phyloP scores from a whole-genome alignment of 1,140 invertebrate genomes.

The Achroia grisella region DNA sequence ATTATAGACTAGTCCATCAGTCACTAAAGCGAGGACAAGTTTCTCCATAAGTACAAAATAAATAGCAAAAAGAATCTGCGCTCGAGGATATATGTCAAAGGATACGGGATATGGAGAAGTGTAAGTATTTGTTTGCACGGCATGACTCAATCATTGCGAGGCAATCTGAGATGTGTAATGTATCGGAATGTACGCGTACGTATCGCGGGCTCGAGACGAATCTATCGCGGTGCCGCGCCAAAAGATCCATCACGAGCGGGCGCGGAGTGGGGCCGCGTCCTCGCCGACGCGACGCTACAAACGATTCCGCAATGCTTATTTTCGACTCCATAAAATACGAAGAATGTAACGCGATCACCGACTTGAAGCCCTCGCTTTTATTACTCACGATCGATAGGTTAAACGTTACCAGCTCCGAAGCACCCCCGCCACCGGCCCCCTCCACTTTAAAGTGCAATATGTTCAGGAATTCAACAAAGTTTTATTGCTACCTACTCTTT shows the following conservation, averaged over 20 bases:
- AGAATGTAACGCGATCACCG: constrained; percentile 18
- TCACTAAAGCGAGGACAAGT: no score
- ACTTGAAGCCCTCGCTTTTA: constrained; percentile 9
- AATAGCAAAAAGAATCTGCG: no score
- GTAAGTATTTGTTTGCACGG: no score
- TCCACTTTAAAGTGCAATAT: neutral
- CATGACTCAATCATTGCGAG: no score
- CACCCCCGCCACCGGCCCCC: neutral
- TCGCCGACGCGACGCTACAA: constrained; percentile 8
- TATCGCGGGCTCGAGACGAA: no score
- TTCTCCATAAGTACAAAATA: no score
- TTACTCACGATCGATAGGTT: constrained; percentile 18
- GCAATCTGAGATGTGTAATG: neutral
- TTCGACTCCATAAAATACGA: constrained; percentile 39
- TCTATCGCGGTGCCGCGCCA: no score
- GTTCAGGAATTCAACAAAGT: neutral
- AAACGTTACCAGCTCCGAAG: constrained; percentile 10
- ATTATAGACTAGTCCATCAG: no score
- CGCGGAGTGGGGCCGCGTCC: neutral
- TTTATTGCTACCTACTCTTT: no score
- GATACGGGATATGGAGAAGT: no score
- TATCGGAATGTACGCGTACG: neutral
- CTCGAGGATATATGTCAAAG: no score
- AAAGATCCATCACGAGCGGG: no score
- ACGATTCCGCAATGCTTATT: constrained; percentile 26